Evolutionary conservation across 2,888 invertebrate genomes (phyloP).

Genomic region (Andrena flavipes): DNA sequence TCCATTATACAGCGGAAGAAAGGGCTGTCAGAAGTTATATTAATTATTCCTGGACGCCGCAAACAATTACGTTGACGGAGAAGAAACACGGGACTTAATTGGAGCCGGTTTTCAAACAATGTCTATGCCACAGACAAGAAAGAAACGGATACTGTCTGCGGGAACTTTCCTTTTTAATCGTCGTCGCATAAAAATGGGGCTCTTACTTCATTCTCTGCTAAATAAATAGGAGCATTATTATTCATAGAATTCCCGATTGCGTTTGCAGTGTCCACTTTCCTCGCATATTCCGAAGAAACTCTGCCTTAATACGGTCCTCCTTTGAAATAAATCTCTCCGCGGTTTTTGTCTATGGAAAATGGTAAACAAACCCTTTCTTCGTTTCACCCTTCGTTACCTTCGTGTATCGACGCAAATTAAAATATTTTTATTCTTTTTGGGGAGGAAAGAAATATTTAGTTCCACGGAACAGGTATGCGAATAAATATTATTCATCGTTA

Average conservation of each 20-base stretch:
- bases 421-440: not conserved
- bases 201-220: constrained; percentile 39
- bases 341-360: constrained; percentile 21
- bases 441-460: too few species aligned
- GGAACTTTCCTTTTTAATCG: constrained; percentile 21
- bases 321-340: constrained; percentile 18
- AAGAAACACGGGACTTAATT: constrained; percentile 27
- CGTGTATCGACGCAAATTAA: not conserved
- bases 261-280: constrained; percentile 42
- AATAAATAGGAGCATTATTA: constrained; percentile 68
- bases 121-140: constrained; percentile 18
- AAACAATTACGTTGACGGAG: not conserved
- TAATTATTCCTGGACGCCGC: constrained; percentile 18
- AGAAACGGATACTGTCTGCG: constrained; percentile 5
- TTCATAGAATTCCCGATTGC: constrained; percentile 69
- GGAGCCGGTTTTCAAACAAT: constrained; percentile 13
- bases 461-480: too few species aligned
- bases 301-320: constrained; percentile 46
- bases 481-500: too few species aligned
- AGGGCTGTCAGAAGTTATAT: not conserved
- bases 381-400: not conserved
- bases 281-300: constrained; percentile 53
- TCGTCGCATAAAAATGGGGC: constrained; percentile 39
- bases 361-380: not conserved
- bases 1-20: not conserved